phyloP scores from a whole-genome alignment of 2,888 invertebrate species.

The Adineta ricciae region DNA sequence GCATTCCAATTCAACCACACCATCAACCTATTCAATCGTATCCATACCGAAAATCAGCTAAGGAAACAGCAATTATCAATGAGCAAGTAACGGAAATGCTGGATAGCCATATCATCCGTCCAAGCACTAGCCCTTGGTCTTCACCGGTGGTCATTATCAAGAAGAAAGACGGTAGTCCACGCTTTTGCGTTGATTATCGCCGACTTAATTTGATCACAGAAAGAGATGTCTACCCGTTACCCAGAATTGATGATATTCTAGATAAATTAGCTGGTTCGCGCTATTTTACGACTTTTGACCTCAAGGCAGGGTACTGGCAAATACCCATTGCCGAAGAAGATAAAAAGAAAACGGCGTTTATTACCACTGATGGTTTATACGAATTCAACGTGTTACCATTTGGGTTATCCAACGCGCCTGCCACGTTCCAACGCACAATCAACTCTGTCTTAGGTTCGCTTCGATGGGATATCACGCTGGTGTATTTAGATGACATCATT shows the following conservation, averaged over 20 bases:
- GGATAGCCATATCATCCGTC: neutral
- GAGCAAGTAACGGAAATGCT: neutral
- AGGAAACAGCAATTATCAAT: neutral
- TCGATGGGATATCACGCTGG: neutral
- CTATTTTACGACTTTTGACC: neutral
- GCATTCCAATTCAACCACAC: neutral
- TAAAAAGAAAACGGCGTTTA: neutral
- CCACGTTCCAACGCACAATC: neutral
- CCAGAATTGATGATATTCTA: neutral
- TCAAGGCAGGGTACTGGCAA: neutral
- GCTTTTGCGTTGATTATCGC: neutral
- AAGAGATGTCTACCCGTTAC: neutral
- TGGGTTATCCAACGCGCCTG: neutral
- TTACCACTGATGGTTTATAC: neutral
- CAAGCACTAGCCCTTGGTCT: neutral
- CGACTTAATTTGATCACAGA: neutral
- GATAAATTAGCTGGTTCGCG: neutral
- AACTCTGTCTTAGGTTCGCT: neutral
- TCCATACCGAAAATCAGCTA: neutral
- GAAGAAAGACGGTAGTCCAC: neutral
- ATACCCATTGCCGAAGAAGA: neutral
- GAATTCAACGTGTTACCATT: neutral
- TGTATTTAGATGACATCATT: neutral
- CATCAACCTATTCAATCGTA: neutral
- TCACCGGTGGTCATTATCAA: neutral